Evolutionary conservation across 2,797 vertebrate species (phyloP), one percentile per base, ranked within the genome.

Genomic region (Pristis pectinata): DNA sequence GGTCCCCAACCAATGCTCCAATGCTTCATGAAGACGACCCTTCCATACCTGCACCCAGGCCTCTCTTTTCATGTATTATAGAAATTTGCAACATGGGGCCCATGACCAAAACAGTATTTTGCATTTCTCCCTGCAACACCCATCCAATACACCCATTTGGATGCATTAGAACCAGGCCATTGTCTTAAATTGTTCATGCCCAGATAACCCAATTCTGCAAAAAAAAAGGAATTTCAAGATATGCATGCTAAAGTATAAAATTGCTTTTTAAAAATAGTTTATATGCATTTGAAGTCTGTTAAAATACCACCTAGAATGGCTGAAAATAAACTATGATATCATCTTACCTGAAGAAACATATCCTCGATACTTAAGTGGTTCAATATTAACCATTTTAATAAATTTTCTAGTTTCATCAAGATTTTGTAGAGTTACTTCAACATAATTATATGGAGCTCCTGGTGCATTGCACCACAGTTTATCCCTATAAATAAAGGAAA

Each of bases 351-450:
- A 44, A 94, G 44, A 7, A 53, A 74, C 49, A 76, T 56, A 94
- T 94, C 92, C 92, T 94, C 27, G 70, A 94, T 94, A 53, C 44
- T 49, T 19, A 74, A 94, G 44, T 56, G 67, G 92, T 56, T 94
- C 41, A 94, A 94, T 94, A 76, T 94, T 94, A 94, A 72, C 11
- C 15, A 44, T 56, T n/a, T 94, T 94, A 44, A 74, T 30, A 74
- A 94, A 74, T 94, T 49, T 74, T 30, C 6, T 74, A 74, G 24
- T 34, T 49, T 13, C 49, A 94, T 53, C 70, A 7, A 76, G 27
- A 15, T 53, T 94, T 94, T 94, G 92, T 76, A 94, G 92, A 94
- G 74, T 94, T 41, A 94, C 92, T 94, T 94, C 92, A 94, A 94
- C 49, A 76, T 34, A 53, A 53, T 94, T 94, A 74, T 49, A 94